These are phyloP conservation scores for Rhyacophila evoluta DNA, from an alignment of 2,888 invertebrate genomes.

Conservation along the genomic window DNA sequence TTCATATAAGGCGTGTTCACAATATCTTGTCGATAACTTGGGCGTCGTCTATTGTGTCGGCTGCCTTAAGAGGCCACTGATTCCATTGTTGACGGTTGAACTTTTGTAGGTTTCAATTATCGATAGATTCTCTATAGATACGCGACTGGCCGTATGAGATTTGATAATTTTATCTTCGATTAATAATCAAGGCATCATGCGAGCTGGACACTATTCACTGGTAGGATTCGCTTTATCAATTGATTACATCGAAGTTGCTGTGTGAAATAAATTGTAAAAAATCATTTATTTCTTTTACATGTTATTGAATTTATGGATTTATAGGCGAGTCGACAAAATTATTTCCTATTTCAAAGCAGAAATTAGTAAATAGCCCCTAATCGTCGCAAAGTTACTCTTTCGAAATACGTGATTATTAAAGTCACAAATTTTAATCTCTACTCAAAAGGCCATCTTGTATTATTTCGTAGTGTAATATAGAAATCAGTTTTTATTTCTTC, in stretches of 20 bases:
- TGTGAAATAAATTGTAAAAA: background rate
- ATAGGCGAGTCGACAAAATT: too few relatives aligned
- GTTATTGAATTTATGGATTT: too few relatives aligned
- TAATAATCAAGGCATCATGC: constrained; percentile 30
- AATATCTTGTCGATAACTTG: background rate
- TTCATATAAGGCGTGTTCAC: background rate
- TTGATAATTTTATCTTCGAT: constrained; percentile 37
- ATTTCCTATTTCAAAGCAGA: too few relatives aligned
- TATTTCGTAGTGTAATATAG: too few relatives aligned
- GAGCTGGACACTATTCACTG: background rate
- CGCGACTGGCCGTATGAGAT: constrained; percentile 4
- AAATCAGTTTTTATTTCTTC: too few relatives aligned
- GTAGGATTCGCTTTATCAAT: background rate
- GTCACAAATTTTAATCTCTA: too few relatives aligned
- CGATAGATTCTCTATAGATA: constrained; percentile 32
- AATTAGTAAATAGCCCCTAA: too few relatives aligned
- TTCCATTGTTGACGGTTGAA: background rate
- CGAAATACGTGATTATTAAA: too few relatives aligned
- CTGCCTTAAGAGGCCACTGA: background rate
- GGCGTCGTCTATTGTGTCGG: background rate
- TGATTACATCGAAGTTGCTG: constrained; percentile 10
- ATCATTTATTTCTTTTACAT: too few relatives aligned
- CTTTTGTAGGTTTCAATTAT: constrained; percentile 39
- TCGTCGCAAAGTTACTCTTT: too few relatives aligned
- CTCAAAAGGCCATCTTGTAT: too few relatives aligned